phyloP scores from a whole-genome alignment of 2,888 invertebrate genomes.

The Rhagium mordax region DNA sequence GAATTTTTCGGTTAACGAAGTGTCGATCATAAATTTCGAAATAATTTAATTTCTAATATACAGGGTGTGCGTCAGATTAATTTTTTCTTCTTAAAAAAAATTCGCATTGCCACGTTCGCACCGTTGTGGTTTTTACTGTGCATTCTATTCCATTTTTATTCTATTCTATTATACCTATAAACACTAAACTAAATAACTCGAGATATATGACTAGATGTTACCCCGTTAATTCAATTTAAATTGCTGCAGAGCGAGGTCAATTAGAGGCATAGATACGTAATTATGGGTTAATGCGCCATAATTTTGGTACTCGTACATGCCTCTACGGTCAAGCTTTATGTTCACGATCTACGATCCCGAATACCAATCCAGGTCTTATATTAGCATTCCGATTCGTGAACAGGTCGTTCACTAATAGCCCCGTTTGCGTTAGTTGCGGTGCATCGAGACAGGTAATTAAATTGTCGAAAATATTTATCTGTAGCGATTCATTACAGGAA shows the following conservation, averaged over 20 bases:
- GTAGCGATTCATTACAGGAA: not conserved
- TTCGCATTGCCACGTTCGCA: too few relatives aligned
- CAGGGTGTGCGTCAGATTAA: not conserved
- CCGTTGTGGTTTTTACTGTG: too few relatives aligned
- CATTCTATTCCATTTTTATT: too few relatives aligned
- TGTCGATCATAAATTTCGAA: too few relatives aligned
- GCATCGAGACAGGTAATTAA: not conserved
- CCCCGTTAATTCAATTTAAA: conserved; percentile 40
- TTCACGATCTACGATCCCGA: conserved; percentile 12
- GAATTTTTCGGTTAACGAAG: not conserved
- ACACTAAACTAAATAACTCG: not conserved
- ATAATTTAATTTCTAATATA: not conserved
- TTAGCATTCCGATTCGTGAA: conserved; percentile 21
- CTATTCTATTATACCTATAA: too few relatives aligned
- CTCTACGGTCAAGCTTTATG: conserved; percentile 15
- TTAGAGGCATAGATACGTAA: conserved; percentile 25
- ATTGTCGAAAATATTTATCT: not conserved
- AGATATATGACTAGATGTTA: conserved; percentile 10
- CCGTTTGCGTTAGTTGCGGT: not conserved
- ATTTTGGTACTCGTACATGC: conserved; percentile 21
- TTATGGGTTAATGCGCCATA: conserved; percentile 26
- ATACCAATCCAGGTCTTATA: conserved; percentile 16
- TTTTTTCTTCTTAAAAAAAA: too few relatives aligned
- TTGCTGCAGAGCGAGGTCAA: conserved; percentile 38
- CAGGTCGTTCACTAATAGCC: conserved; percentile 15